Percentiles rank a stretch among this genome's conserved stretches.
Evolutionary conservation across 2,888 invertebrate genomes (phyloP).

Genomic region (Eretmocerus hayati): DNA sequence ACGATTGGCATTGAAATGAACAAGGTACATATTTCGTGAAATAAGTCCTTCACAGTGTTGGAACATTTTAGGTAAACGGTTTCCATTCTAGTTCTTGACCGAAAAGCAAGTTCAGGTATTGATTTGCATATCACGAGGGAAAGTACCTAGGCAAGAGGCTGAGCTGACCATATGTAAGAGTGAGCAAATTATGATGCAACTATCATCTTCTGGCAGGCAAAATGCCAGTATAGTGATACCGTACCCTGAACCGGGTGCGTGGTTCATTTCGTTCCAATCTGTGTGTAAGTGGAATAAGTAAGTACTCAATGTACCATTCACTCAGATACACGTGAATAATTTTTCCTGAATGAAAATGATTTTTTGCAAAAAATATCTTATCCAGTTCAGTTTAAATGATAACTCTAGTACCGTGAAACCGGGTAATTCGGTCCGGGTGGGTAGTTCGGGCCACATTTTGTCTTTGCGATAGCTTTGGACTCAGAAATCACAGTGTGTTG

Average conservation of each 20-base stretch:
- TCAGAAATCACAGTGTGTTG: too few species aligned
- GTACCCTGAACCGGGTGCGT: constrained; percentile 48
- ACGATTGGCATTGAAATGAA: constrained; percentile 42
- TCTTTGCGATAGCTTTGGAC: too few species aligned
- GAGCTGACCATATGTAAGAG: constrained; percentile 34
- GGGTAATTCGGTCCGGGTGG: too few species aligned
- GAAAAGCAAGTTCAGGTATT: constrained; percentile 33
- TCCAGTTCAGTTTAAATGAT: too few species aligned
- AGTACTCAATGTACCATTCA: too few species aligned
- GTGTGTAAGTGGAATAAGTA: constrained; percentile 43
- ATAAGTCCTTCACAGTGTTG: background rate
- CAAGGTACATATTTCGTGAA: constrained; percentile 31
- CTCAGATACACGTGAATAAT: too few species aligned
- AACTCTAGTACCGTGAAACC: too few species aligned
- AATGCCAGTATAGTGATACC: constrained; percentile 42
- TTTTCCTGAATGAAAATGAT: too few species aligned
- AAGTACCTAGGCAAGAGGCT: constrained; percentile 30
- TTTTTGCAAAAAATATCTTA: too few species aligned
- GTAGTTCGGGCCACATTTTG: too few species aligned
- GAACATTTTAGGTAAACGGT: background rate
- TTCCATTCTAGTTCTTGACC: constrained; percentile 26
- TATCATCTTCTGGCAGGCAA: constrained; percentile 31
- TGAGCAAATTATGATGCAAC: constrained; percentile 29
- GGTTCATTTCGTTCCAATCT: constrained; percentile 45
- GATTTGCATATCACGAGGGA: constrained; percentile 41